Evolutionary conservation across 2,888 invertebrate genomes (phyloP).

Genomic region (Bhutanitis thaidina): DNA sequence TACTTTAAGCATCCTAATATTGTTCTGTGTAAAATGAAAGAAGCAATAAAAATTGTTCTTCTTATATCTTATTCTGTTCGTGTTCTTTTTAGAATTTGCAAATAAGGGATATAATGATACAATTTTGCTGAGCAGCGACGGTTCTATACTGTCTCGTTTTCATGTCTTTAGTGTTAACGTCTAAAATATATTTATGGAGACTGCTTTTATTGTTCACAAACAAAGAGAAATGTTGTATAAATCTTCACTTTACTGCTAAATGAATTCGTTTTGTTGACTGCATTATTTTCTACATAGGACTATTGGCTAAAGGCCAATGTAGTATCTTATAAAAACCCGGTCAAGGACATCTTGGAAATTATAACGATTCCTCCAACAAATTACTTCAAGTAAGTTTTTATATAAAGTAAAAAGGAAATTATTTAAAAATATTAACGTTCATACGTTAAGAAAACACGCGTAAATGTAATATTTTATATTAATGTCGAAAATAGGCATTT

Average conservation of each 20-base stretch:
- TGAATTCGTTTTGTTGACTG: constrained; percentile 28
- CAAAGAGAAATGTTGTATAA: constrained; percentile 21
- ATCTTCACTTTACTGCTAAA: constrained; percentile 28
- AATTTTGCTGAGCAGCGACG: neutral
- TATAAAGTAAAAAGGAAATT: too few species aligned
- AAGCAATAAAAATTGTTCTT: too few species aligned
- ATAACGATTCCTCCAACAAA: too few species aligned
- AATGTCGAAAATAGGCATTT: too few species aligned
- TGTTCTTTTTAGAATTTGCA: too few species aligned
- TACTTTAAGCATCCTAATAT: too few species aligned
- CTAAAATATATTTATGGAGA: constrained; percentile 13
- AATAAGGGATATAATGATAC: neutral
- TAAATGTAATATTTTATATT: too few species aligned
- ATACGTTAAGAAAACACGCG: too few species aligned
- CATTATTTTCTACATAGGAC: constrained; percentile 27
- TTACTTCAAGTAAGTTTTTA: too few species aligned
- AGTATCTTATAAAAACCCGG: neutral
- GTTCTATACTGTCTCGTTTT: neutral
- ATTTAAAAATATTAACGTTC: too few species aligned
- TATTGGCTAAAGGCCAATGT: constrained; percentile 25
- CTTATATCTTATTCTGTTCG: too few species aligned
- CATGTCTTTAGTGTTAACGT: neutral
- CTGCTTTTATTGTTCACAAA: constrained; percentile 15
- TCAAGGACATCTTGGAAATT: constrained; percentile 1
- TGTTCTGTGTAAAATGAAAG: too few species aligned